Evolutionary conservation across 2,113 vertebrate genomes (phyloP).

Genomic region (Aythya baeri): DNA sequence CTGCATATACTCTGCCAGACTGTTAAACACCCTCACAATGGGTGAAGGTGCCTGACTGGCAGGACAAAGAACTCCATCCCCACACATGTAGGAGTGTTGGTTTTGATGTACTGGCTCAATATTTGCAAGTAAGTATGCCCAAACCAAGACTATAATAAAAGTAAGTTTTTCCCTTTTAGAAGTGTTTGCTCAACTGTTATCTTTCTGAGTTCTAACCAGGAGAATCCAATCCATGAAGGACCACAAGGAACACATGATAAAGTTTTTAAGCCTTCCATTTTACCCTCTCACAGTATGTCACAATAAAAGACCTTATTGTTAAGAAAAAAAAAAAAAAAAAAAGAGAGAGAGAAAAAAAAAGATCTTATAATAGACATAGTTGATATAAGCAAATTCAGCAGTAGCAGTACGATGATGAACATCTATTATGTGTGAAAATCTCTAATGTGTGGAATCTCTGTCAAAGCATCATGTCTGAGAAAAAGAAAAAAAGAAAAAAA

Average conservation of each 20-base stretch:
- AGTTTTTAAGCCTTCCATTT: neutral
- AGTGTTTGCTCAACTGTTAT: neutral
- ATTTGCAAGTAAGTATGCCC: neutral
- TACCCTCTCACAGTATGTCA: neutral
- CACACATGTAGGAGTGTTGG: neutral
- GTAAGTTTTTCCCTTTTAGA: neutral
- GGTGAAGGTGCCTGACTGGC: neutral
- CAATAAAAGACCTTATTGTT: neutral
- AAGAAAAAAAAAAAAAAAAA: neutral
- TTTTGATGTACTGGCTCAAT: neutral
- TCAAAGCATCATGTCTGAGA: neutral
- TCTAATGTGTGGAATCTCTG: neutral
- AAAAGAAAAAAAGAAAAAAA: neutral
- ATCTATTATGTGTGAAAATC: neutral
- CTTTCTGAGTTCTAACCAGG: neutral
- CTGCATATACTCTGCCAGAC: accelerated
- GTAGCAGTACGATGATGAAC: neutral
- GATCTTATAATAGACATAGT: neutral
- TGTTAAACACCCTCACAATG: neutral
- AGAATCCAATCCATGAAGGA: neutral
- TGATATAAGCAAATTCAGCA: neutral
- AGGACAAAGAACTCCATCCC: neutral
- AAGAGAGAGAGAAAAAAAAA: too few relatives aligned
- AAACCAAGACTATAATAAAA: neutral
- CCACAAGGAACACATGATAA: neutral